Evolutionary conservation across 1,140 invertebrate genomes (phyloP), one percentile per base, ranked within the genome.

Genomic region (Pollicipes pollicipes): DNA sequence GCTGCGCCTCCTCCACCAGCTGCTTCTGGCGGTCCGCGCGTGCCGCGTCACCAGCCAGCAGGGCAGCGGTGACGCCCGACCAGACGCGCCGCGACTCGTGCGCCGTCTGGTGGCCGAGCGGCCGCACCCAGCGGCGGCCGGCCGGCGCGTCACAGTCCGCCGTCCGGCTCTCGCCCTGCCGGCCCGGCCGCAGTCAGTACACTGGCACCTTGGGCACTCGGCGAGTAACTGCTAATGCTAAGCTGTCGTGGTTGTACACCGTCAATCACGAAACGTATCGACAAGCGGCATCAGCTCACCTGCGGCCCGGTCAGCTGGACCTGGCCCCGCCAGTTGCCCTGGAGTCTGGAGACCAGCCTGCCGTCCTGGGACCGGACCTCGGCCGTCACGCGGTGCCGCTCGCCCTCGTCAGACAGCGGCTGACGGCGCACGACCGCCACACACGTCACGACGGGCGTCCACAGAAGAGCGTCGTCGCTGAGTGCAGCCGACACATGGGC

Each of bases 321-420:
- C 13, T 63, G 64, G 27, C 74, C 77, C 73, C 85, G 85, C 84
- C 84, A 85, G 76, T 85, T 83, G 68, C 84, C 84, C 70, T 81
- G 78, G 63, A 85, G 77, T n/a, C 76, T 80, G 71, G 80, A 81
- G 0, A 78, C 70, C n/a, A 78, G 74, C 37, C 76, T 76, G 27
- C 78, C 78, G n/a, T 73, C 74, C 16, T 72, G 74, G 73, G 80
- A 79, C 72, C 79, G 80, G 1, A 82, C 78, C 73, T 83, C 82
- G 17, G 80, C 80, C 45, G 79, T 79, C 10, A 83, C 77, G 28
- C 78, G 74, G 71, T 83, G 81, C 10, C 82, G 73, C 69, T 81
- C 81, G 21, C 81, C 81, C 72, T 82, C 82, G 77, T 83, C 83
- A 75, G 83, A 83, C 66, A 82, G 81, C 81, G 45, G 45, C 45